phyloP scores from a whole-genome alignment of 2,797 vertebrate species.

The Etheostoma nigrum region DNA sequence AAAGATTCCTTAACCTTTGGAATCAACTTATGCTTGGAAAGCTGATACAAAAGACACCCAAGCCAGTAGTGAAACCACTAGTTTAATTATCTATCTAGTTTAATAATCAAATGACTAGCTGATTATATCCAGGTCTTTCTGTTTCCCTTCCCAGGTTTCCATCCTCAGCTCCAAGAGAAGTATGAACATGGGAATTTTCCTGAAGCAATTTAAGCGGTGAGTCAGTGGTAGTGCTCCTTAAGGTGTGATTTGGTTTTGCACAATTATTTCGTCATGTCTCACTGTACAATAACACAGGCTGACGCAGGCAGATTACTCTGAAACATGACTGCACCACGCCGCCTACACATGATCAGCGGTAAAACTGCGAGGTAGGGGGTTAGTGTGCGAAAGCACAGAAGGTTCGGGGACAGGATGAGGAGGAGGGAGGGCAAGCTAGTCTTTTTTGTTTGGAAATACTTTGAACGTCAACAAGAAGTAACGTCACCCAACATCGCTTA shows the following conservation, averaged over 20 bases:
- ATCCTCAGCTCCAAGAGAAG: constrained; percentile 87
- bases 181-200: constrained; percentile 90
- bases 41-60: constrained; percentile 31
- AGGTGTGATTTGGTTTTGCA: constrained; percentile 50
- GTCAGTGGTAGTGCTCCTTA: constrained; percentile 50
- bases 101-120: constrained; percentile 31
- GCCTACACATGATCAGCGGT: no score
- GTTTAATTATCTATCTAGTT: constrained; percentile 30
- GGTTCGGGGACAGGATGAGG: no score
- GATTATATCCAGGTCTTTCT: constrained; percentile 45
- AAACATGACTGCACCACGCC: constrained; percentile 11
- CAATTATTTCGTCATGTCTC: constrained; percentile 6
- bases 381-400: no score
- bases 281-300: constrained; percentile 23
- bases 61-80: constrained; percentile 37
- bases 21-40: constrained; percentile 47
- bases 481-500: no score
- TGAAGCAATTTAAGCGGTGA: constrained; percentile 91
- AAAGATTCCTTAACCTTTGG: constrained; percentile 68
- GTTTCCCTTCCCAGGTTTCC: constrained; percentile 74
- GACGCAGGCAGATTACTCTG: constrained; percentile 25
- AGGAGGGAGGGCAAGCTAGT: no score
- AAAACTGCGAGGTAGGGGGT: no score
- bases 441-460: no score
- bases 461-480: no score